A percentile compares a stretch with the other conserved stretches of the same genome.
Conservation (phyloP, 2,113 vertebrate species). For the Nettapus auritus region DNA sequence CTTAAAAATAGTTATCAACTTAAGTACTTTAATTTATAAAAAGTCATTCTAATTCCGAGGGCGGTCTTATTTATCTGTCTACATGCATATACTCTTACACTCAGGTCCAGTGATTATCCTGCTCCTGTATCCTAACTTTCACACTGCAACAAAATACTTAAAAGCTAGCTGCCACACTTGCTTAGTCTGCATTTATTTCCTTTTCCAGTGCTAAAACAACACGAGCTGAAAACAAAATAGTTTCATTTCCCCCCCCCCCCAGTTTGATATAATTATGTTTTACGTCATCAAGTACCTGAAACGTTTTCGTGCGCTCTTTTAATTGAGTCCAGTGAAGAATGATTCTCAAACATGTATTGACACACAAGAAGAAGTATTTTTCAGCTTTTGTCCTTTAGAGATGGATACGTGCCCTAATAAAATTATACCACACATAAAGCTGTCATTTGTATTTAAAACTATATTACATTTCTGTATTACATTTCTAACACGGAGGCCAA, state of each 20-base stretch:
- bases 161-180: not conserved
- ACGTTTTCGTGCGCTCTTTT: not conserved
- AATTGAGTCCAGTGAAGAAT: not conserved
- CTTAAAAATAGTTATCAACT: fast-evolving
- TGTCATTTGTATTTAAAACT: not conserved
- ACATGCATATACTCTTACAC: not conserved
- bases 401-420: not conserved
- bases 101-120: too few relatives aligned
- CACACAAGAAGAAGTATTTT: not conserved
- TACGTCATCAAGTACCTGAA: not conserved
- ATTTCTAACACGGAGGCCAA: fast-evolving
- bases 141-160: not conserved
- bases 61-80: not conserved
- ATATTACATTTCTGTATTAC: too few relatives aligned
- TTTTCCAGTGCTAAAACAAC: not conserved
- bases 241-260: too few relatives aligned
- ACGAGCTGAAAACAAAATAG: not conserved
- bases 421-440: not conserved
- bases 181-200: too few relatives aligned
- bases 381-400: not conserved
- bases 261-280: not conserved
- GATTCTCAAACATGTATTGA: not conserved
- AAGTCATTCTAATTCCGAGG: not conserved
- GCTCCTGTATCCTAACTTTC: not conserved
- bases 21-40: too few relatives aligned